Evolutionary conservation across 1,140 invertebrate species (phyloP), one percentile per base, ranked within the genome.

Genomic region (Temnothorax longispinosus): DNA sequence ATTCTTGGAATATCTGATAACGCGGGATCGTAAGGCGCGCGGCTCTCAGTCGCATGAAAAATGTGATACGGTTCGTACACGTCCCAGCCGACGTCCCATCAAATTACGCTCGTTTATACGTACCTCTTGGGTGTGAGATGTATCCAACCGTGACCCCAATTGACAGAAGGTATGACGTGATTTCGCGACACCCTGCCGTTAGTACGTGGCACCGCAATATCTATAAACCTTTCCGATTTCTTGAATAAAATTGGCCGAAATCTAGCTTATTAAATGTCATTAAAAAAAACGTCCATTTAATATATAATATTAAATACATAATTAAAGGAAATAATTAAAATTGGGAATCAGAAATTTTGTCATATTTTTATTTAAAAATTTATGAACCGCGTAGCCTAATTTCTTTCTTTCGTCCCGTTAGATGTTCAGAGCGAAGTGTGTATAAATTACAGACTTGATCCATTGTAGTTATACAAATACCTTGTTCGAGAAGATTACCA

Each of bases 1-100:
- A 92, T 92, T 92, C 91, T 76, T 87, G 88, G 64, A 90, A 92
- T 92, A 89, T 91, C 71, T 91, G 88, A 91, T 92, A 92, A 90
- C 69, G 44, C 62, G 47, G 32, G 75, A 76, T 91, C 52, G 75
- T 41, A 81, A 85, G 72, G 47, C 71, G 56, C 8, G 35, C 75
- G 21, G 62, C 67, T 87, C 75, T 91, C 88, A 89, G 87, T 91
- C 58, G 78, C 11, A 56, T 44, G 44, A 90, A 91, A 91, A 91
- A 90, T 74, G 35, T 52, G 72, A 77, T 76, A 87, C 38, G 18
- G 67, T 56, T 87, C 64, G 41, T 62, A 88, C 52, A 35, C 35
- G 52, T 72, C 11, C 13, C 11, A 10, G 15, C 5, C 32, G 38
- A 2, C 21, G 4, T 50, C 10, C 11, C 58, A 54, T 13, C 41